A percentile compares a stretch with the other conserved stretches of the same genome.
These are phyloP conservation scores for Ianthella basta DNA, from an alignment of 37 sponge, comb jelly and placozoan species.

Conservation along the genomic window DNA sequence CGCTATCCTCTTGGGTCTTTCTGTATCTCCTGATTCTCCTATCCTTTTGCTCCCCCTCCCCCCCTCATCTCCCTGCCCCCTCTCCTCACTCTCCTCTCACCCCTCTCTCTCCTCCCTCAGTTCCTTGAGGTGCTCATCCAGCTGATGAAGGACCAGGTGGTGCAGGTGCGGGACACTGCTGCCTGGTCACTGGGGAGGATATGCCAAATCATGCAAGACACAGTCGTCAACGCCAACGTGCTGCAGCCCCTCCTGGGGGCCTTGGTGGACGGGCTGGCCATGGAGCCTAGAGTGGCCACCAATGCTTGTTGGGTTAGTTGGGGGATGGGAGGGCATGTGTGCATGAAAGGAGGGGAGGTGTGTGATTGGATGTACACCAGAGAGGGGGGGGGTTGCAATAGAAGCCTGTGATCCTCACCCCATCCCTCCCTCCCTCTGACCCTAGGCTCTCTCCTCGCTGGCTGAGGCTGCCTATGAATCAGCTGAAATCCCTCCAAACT, in stretches of 20 bases:
- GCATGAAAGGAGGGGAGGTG: neutral
- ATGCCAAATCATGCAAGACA: constrained; percentile 86
- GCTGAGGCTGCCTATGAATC: constrained; percentile 93
- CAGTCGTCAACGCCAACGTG: constrained; percentile 59
- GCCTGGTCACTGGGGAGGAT: constrained; percentile 97
- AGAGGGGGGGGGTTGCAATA: neutral
- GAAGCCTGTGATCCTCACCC: neutral
- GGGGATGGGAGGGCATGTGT: neutral
- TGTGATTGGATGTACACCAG: neutral
- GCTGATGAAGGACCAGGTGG: constrained; percentile 75
- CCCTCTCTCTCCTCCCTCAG: too few relatives aligned
- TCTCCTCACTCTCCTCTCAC: too few relatives aligned
- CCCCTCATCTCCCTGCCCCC: too few relatives aligned
- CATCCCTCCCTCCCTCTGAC: neutral
- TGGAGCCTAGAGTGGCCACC: constrained; percentile 93
- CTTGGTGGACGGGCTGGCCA: constrained; percentile 67
- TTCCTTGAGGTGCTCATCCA: constrained; percentile 65
- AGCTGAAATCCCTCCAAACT: constrained; percentile 31
- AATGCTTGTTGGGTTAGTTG: constrained; percentile 94
- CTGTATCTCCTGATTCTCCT: neutral
- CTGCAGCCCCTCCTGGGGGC: constrained; percentile 71
- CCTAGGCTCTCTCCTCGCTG: constrained; percentile 96
- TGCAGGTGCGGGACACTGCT: constrained; percentile 93
- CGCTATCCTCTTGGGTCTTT: neutral
- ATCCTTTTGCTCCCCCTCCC: too few relatives aligned